Base-by-base conservation (phyloP, 2,797 vertebrate genomes). In the Neoniphon sammara region DNA sequence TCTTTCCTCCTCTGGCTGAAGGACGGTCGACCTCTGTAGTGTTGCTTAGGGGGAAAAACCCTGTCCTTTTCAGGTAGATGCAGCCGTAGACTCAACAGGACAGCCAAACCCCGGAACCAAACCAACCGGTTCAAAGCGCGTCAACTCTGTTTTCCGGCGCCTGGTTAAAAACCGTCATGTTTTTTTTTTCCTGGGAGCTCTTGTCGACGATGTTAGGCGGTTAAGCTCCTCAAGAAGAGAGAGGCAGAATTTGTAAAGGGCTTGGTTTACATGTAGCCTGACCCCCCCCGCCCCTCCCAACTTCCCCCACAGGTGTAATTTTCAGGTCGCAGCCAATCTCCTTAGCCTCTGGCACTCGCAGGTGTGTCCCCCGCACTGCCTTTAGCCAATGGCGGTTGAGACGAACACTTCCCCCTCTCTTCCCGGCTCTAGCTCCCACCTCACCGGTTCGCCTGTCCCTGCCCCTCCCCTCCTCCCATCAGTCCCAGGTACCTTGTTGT, bases 191-290 rank as follows among this genome's bases (percentile, higher is more conserved):
- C 78, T 85, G 64, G 86, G 85, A 86, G 92, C 78, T 89, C 85
- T 87, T 21, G 75, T 79, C 80, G 66, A 57, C 70, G 77, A 82
- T 90, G 92, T 82, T 87, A 91, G 93, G 87, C 90, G 88, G 91
- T 94, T 94, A 94, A 96, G 95, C 94, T 93, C 92, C 94, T 94
- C 88, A 83, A 94, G 94, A 92, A 94, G 93, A 97, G 96, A 96
- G 97, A 96, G 96, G 90, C 93, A 86, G 95, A 89, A 94, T 92
- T 95, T 91, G 95, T 95, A 95, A 93, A 92, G 92, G 93, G 95
- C 94, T 97, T 96, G 92, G 93, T 94, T 95, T 95, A 95, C 94
- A 95, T 94, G 94, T 93, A 94, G 89, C 76, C 88, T 86, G 70
- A 78, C n/a, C n/a, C 87, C 83, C 83, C 70, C 80, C 83, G 7